Percentiles rank a stretch among this genome's conserved stretches.
Evolutionary conservation across 2,797 vertebrate genomes (phyloP).

Genomic region (Carapus acus): DNA sequence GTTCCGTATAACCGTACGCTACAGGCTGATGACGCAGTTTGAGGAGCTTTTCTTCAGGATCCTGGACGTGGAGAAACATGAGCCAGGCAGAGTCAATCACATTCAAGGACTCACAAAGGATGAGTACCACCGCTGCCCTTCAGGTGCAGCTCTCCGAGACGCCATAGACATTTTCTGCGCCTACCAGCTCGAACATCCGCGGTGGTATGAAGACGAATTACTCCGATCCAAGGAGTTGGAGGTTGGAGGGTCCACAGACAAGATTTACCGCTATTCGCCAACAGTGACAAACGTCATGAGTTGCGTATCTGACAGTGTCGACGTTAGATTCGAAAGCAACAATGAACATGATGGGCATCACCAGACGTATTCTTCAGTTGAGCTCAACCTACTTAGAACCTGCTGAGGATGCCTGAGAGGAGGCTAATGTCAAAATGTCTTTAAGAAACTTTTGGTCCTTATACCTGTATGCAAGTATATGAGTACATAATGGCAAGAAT

Average conservation of each 20-base stretch:
- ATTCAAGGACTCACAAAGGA: conserved; percentile 74
- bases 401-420: no score
- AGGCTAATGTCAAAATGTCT: no score
- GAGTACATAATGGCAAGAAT: no score
- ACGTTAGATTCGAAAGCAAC: no score
- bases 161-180: conserved; percentile 76
- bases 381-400: no score
- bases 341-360: no score
- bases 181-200: conserved; percentile 74
- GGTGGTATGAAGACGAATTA: conserved; percentile 84
- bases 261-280: conserved; percentile 2
- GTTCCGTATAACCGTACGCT: conserved; percentile 79
- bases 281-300: conserved; percentile 4
- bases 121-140: conserved; percentile 69
- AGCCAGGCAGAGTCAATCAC: conserved; percentile 77
- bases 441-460: no score
- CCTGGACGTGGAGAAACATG: conserved; percentile 81
- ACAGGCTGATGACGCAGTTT: conserved; percentile 85
- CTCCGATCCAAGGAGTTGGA: conserved; percentile 49
- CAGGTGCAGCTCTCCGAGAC: conserved; percentile 75
- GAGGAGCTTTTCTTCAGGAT: conserved; percentile 91
- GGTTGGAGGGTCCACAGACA: conserved; percentile 26
- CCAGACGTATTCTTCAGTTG: no score
- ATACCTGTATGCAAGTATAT: no score
- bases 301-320: conserved; percentile 14